These are phyloP conservation scores for Galagoides demidoff DNA, from an alignment of 2,797 vertebrate genomes.

Conservation along the genomic window DNA sequence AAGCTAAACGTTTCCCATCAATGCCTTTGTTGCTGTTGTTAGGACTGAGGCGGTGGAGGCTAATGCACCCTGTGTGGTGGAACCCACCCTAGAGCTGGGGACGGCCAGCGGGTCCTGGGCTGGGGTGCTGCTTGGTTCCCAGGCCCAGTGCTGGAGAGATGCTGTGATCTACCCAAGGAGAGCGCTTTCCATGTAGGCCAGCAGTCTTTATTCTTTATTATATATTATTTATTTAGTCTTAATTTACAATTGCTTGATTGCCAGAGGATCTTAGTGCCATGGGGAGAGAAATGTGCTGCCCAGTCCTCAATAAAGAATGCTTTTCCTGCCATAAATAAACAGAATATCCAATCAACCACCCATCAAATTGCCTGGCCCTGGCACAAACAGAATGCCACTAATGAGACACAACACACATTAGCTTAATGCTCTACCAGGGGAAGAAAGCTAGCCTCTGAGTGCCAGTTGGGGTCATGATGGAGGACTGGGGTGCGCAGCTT, in stretches of 20 bases:
- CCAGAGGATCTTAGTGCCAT: conserved; percentile 75
- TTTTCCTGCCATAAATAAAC: conserved; percentile 82
- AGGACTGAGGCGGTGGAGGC: neutral
- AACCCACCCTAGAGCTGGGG: neutral
- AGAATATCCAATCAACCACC: conserved; percentile 83
- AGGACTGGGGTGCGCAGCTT: neutral
- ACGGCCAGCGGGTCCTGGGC: neutral
- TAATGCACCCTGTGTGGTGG: neutral
- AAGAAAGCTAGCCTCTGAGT: conserved; percentile 64
- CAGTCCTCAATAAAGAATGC: conserved; percentile 77
- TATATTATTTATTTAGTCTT: conserved; percentile 81
- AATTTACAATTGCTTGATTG: conserved; percentile 80
- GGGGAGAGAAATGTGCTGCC: conserved; percentile 78
- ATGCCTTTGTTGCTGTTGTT: neutral
- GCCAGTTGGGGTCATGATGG: neutral
- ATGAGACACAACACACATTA: conserved; percentile 83
- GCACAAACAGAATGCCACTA: conserved; percentile 78
- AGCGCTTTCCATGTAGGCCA: neutral
- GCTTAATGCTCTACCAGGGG: conserved; percentile 78
- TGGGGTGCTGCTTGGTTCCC: neutral
- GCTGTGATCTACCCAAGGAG: neutral
- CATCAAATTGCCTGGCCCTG: conserved; percentile 80
- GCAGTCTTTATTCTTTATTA: conserved; percentile 66
- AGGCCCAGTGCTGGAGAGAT: neutral
- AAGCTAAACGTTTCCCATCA: neutral